A percentile compares a stretch with the other conserved stretches of the same genome.
These are phyloP conservation scores for Neodiprion fabricii DNA, from an alignment of 1,140 invertebrate genomes.

Conservation along the genomic window DNA sequence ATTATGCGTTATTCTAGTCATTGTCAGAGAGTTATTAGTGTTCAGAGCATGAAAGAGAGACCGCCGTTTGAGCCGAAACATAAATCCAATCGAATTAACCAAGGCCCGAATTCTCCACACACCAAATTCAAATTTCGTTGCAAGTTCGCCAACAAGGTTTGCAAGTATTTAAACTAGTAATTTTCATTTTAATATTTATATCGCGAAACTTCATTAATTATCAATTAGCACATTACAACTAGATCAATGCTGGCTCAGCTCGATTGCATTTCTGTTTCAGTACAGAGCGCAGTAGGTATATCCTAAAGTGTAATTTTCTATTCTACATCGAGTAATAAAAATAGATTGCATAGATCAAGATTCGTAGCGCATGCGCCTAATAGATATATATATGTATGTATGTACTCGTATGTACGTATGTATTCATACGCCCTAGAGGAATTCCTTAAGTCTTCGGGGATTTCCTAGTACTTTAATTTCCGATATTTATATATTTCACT, in stretches of 20 bases:
- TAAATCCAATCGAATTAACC: not conserved
- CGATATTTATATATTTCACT: constrained; percentile 21
- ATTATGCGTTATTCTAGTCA: constrained; percentile 50
- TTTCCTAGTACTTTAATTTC: not conserved
- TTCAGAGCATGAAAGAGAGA: constrained; percentile 11
- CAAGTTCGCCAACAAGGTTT: not conserved
- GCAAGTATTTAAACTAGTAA: not conserved
- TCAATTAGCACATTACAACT: not conserved
- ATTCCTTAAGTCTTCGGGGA: constrained; percentile 7
- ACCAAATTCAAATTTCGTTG: not conserved
- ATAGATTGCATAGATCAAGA: constrained; percentile 62
- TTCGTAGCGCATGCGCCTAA: constrained; percentile 57
- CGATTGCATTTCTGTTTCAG: constrained; percentile 1
- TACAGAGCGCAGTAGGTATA: constrained; percentile 8
- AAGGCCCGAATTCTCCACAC: not conserved
- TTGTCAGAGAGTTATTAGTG: constrained; percentile 51
- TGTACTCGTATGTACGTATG: not conserved
- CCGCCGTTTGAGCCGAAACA: constrained; percentile 2
- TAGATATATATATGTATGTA: constrained; percentile 28
- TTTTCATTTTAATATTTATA: not conserved
- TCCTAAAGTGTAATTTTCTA: constrained; percentile 33
- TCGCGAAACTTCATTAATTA: not conserved
- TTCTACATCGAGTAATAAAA: constrained; percentile 59
- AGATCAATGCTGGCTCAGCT: not conserved
- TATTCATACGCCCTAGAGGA: not conserved